A percentile compares a stretch with the other conserved stretches of the same genome.
These are phyloP conservation scores for Drosophila miranda DNA, from an alignment of 1,140 invertebrate species.

Conservation along the genomic window DNA sequence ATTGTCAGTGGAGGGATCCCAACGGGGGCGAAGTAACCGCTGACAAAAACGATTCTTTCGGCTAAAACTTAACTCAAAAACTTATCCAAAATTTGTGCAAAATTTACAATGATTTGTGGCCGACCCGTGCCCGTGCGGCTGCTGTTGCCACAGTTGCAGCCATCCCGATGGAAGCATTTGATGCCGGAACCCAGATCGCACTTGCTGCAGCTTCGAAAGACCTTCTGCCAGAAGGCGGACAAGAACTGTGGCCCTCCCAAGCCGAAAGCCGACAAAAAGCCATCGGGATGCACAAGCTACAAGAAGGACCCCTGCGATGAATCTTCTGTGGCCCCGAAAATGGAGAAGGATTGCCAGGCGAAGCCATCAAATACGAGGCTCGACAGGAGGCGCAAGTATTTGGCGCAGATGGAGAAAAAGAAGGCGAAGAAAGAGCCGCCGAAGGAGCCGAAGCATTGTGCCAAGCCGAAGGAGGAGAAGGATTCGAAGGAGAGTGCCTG, in stretches of 20 bases:
- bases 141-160: background rate
- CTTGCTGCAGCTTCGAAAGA: background rate
- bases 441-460: background rate
- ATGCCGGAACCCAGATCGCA: background rate
- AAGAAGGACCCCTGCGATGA: background rate
- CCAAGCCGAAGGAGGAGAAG: background rate
- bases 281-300: constrained; percentile 1
- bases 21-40: background rate
- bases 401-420: constrained; percentile 1
- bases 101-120: constrained; percentile 1
- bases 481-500: background rate
- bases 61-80: background rate
- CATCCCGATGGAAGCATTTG: constrained; percentile 9
- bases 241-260: background rate
- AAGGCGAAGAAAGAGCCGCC: background rate
- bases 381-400: background rate
- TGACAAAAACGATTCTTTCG: background rate
- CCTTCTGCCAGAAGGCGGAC: background rate
- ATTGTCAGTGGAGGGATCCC: constrained; percentile 26
- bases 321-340: too few species aligned
- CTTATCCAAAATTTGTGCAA: background rate
- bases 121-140: background rate
- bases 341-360: background rate
- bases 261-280: background rate
- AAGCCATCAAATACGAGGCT: too few species aligned